Conservation (phyloP, 2,888 invertebrate species). For the Ophion slaviceki region DNA sequence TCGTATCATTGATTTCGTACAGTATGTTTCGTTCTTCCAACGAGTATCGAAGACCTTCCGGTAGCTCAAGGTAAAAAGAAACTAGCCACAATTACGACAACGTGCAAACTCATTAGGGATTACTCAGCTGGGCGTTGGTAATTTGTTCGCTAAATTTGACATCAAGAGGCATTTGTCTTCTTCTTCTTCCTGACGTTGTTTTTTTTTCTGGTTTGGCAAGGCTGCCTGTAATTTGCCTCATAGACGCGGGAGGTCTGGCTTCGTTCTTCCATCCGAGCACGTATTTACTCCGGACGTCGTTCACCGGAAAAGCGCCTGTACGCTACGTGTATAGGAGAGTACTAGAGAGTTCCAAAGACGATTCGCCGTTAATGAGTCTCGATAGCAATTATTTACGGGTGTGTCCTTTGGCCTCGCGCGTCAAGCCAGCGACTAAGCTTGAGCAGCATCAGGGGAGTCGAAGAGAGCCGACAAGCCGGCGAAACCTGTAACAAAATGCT, state of each 20-base stretch:
- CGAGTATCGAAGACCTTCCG: neutral
- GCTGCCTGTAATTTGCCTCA: slow-evolving; percentile 52
- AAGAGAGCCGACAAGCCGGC: slow-evolving; percentile 54
- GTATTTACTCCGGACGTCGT: slow-evolving; percentile 57
- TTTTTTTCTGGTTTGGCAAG: slow-evolving; percentile 23
- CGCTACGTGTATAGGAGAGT: neutral
- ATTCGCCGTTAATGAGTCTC: slow-evolving; percentile 74
- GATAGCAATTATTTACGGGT: slow-evolving; percentile 77
- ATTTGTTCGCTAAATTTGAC: slow-evolving; percentile 61
- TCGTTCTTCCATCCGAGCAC: slow-evolving; percentile 53
- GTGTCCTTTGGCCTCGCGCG: slow-evolving; percentile 65
- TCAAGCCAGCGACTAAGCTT: slow-evolving; percentile 33
- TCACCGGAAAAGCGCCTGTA: slow-evolving; percentile 30
- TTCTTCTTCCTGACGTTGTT: slow-evolving; percentile 34
- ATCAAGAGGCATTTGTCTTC: slow-evolving; percentile 54
- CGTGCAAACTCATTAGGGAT: slow-evolving; percentile 54
- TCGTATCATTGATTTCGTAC: slow-evolving; percentile 2
- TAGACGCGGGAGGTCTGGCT: slow-evolving; percentile 33
- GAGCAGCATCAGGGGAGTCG: slow-evolving; percentile 44
- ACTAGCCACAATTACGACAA: slow-evolving; percentile 43
- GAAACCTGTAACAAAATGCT: slow-evolving; percentile 53
- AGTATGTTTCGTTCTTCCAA: slow-evolving; percentile 13
- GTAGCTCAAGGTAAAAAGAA: neutral
- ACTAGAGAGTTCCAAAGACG: slow-evolving; percentile 18
- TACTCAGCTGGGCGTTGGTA: slow-evolving; percentile 49